Percentiles rank a stretch among this genome's conserved stretches.
Conservation (phyloP, 1,140 invertebrate genomes). For the Maniola jurtina region DNA sequence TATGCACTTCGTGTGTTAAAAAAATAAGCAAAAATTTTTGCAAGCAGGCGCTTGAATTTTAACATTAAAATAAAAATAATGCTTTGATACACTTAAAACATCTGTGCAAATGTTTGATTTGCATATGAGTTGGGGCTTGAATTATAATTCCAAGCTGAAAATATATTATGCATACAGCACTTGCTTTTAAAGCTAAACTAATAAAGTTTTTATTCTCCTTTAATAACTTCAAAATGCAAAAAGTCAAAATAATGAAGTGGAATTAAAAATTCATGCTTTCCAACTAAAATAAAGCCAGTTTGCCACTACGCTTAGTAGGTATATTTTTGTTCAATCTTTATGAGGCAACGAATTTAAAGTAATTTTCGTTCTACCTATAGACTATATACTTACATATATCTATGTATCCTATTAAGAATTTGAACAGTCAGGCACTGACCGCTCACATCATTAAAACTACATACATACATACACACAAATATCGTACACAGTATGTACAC, state of each 20-base stretch:
- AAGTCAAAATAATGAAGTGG: conserved; percentile 1
- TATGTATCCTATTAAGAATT: too few species aligned
- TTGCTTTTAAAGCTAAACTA: conserved; percentile 8
- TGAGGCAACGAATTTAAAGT: background rate
- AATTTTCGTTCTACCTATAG: background rate
- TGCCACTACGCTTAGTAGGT: background rate
- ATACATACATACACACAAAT: too few species aligned
- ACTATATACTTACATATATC: too few species aligned
- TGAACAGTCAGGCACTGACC: too few species aligned
- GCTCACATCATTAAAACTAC: too few species aligned
- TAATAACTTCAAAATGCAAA: conserved; percentile 2
- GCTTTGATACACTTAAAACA: background rate
- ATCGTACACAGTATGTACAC: too few species aligned
- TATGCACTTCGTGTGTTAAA: too few species aligned
- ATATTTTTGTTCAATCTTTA: background rate
- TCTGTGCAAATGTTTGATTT: conserved; percentile 10
- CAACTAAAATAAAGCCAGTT: background rate
- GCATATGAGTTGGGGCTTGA: conserved; percentile 9
- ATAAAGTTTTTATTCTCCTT: conserved; percentile 8
- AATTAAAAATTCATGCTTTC: conserved; percentile 1
- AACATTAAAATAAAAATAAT: background rate
- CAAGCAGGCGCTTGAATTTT: background rate
- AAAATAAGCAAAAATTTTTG: too few species aligned
- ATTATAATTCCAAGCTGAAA: conserved; percentile 10
- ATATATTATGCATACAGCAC: conserved; percentile 7